Base-by-base conservation (phyloP, 2,888 invertebrate genomes). In the Drosophila quinaria region DNA sequence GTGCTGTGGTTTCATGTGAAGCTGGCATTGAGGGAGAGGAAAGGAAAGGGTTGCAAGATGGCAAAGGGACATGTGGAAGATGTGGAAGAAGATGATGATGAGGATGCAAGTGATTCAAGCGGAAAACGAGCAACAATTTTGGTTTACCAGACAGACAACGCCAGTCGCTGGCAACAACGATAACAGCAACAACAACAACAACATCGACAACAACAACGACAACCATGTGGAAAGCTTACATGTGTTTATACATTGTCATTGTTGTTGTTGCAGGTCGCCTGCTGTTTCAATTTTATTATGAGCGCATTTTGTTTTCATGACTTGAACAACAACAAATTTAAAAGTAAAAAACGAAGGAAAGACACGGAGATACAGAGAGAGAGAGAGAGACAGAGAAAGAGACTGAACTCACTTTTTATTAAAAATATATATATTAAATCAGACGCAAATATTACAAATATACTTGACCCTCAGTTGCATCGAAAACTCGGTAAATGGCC, bases 71-170 rank as follows among this genome's bases (percentile, higher is more conserved):
- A 50, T 33, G 51, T 31, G 13, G 31, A 54, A 5, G 42, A 55
- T 19, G 60, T 39, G 25, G 79, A 56, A 46, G 56, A 66, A 39
- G 82, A 74, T 67, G 66, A 78, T 81, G 66, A 78, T 81, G 86
- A 83, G 83, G 84, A 81, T 85, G 82, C 87, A 85, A 86, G 85
- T 86, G 85, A 85, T 85, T 85, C 85, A 85, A 80, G 85, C 78
- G 85, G 87, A 85, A 85, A 85, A 86, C 85, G 82, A 85, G 87
- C 87, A 85, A 85, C 85, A 85, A 85, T 87, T 87, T 85, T 81
- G 87, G 87, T 86, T 87, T 82, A 86, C 85, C 87, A 87, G 84
- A 80, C 82, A 82, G 79, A 84, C 85, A 82, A 84, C 81, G 78
- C 55, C 82, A 80, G 75, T 63, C 55, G 67, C 56, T 67, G 39